Conservation (phyloP, 2,888 invertebrate genomes). For the Pyrgus malvae region DNA sequence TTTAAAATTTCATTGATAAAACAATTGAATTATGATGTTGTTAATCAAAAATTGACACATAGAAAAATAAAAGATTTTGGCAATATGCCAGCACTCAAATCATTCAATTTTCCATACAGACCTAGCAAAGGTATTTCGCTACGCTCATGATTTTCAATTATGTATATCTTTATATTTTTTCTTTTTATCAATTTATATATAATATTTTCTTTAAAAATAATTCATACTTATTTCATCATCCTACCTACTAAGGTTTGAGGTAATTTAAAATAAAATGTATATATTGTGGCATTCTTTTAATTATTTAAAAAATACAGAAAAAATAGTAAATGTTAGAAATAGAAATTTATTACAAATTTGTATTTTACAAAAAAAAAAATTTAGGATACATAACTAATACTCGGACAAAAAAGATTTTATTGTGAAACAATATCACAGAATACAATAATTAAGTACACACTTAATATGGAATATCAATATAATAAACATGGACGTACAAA, state of each 20-base stretch:
- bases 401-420: constrained; percentile 25
- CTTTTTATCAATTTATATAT: too few relatives aligned
- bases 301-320: constrained; percentile 76
- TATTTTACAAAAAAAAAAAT: constrained; percentile 46
- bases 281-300: constrained; percentile 62
- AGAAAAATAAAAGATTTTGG: not conserved
- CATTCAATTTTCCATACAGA: not conserved
- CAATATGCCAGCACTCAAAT: constrained; percentile 4
- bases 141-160: too few relatives aligned
- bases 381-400: constrained; percentile 8
- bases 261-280: not conserved
- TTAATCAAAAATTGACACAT: constrained; percentile 17
- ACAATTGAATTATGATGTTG: constrained; percentile 27
- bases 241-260: not conserved
- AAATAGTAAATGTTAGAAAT: constrained; percentile 74
- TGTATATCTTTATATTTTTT: too few relatives aligned
- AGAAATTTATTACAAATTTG: constrained; percentile 81
- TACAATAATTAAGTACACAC: constrained; percentile 66
- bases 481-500: constrained; percentile 7
- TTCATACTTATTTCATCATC: too few relatives aligned
- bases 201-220: too few relatives aligned
- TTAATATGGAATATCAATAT: constrained; percentile 21
- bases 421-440: constrained; percentile 58
- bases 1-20: constrained; percentile 24
- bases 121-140: too few relatives aligned